phyloP scores from a whole-genome alignment of 1,140 invertebrate genomes.

The Mylabris phalerata region DNA sequence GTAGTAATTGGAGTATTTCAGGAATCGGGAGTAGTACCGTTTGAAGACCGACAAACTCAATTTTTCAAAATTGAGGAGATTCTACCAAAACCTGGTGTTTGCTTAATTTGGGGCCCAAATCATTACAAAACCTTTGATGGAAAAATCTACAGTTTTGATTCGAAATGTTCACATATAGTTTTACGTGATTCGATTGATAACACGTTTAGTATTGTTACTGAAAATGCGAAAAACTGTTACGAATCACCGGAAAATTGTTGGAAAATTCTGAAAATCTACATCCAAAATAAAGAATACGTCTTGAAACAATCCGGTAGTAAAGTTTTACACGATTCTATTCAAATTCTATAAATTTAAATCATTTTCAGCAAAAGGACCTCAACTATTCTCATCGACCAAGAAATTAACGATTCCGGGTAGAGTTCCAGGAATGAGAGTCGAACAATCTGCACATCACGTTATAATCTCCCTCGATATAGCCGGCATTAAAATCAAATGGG shows the following conservation, averaged over 20 bases:
- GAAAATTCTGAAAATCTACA: conserved; percentile 53
- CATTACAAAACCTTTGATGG: conserved; percentile 85
- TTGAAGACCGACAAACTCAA: conserved; percentile 33
- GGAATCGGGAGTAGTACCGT: conserved; percentile 17
- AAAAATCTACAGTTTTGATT: conserved; percentile 52
- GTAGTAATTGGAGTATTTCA: too few species aligned
- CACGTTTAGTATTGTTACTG: conserved; percentile 57
- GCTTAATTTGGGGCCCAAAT: conserved; percentile 68
- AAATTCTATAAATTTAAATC: too few species aligned
- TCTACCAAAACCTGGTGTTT: conserved; percentile 53
- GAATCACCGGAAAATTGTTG: conserved; percentile 14
- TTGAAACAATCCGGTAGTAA: conserved; percentile 44
- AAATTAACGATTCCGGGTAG: conserved; percentile 61
- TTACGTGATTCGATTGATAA: conserved; percentile 56
- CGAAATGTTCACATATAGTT: conserved; percentile 58
- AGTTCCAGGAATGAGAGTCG: conserved; percentile 58
- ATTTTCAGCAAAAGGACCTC: conserved; percentile 41
- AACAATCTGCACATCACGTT: conserved; percentile 61
- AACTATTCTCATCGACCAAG: conserved; percentile 47
- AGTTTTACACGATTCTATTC: too few species aligned
- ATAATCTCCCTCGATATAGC: conserved; percentile 58
- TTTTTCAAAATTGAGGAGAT: too few species aligned
- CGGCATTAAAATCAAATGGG: conserved; percentile 71
- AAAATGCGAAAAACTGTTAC: conserved; percentile 47
- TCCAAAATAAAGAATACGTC: conserved; percentile 61